A percentile compares a stretch with the other conserved stretches of the same genome.
phyloP scores from a whole-genome alignment of 2,797 vertebrate genomes.

The Streptopelia turtur region DNA sequence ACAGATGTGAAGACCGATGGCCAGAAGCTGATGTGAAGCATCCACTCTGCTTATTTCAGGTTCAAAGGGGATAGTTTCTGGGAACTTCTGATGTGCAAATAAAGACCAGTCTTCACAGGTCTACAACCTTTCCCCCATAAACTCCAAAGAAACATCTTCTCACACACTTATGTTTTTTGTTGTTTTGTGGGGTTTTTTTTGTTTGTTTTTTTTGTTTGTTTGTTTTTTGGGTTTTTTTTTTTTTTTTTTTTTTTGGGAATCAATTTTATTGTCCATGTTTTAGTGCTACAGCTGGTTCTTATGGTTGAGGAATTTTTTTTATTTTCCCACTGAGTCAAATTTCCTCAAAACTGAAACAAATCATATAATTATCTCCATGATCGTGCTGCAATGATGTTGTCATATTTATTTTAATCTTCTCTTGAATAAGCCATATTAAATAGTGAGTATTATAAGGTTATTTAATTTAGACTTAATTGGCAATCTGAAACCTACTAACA shows the following conservation, averaged over 20 bases:
- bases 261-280: not conserved
- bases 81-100: not conserved
- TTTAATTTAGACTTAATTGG: not conserved
- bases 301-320: not conserved
- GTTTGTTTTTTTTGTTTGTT: not conserved
- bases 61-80: not conserved
- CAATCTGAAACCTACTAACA: not conserved
- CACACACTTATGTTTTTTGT: not conserved
- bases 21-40: not conserved
- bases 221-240: no score
- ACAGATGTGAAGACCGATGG: not conserved
- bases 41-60: not conserved
- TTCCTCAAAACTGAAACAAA: slow-evolving; percentile 43
- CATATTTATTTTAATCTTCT: slow-evolving; percentile 29
- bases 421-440: not conserved
- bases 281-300: not conserved
- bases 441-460: not conserved
- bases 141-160: not conserved
- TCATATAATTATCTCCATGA: not conserved
- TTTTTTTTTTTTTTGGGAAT: not conserved
- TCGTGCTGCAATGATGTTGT: not conserved
- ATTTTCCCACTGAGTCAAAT: slow-evolving; percentile 17
- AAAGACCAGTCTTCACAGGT: not conserved
- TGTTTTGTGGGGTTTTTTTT: no score
- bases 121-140: not conserved